A percentile compares a stretch with the other conserved stretches of the same genome.
phyloP scores from a whole-genome alignment of 2,888 invertebrate genomes.

The Archips crataeganus region DNA sequence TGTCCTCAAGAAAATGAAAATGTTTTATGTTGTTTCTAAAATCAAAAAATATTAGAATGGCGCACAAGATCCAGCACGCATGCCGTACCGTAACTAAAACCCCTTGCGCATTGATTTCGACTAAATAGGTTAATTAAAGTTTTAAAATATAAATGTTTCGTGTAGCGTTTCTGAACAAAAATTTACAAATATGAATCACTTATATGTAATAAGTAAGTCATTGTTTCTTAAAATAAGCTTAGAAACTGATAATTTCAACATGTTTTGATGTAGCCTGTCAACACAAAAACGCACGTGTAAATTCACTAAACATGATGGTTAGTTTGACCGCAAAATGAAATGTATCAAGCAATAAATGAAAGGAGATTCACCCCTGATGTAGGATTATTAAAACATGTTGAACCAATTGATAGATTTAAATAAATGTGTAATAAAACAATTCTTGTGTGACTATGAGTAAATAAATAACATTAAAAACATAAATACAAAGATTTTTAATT shows the following conservation, averaged over 20 bases:
- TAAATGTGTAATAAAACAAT: conserved; percentile 64
- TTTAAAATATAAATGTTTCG: conserved; percentile 40
- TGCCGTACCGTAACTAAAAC: conserved; percentile 13
- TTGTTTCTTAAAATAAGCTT: conserved; percentile 56
- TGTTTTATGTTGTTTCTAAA: conserved; percentile 25
- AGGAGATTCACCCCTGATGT: conserved; percentile 47
- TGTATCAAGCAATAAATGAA: conserved; percentile 30
- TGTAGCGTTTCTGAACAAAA: conserved; percentile 40
- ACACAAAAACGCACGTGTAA: conserved; percentile 52
- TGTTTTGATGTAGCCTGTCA: conserved; percentile 63
- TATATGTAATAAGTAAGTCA: conserved; percentile 43
- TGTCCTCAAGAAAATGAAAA: conserved; percentile 35
- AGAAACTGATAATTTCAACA: conserved; percentile 63
- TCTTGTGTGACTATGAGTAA: conserved; percentile 75
- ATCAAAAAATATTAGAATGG: conserved; percentile 18
- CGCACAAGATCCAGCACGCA: conserved; percentile 29
- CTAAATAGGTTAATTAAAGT: conserved; percentile 34
- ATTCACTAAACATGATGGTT: conserved; percentile 47
- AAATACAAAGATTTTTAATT: conserved; percentile 61
- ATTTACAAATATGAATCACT: conserved; percentile 36
- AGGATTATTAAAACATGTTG: conserved; percentile 70
- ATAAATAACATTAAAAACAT: conserved; percentile 58
- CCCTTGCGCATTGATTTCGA: conserved; percentile 30
- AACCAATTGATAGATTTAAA: conserved; percentile 55
- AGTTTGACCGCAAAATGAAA: conserved; percentile 39